Percentiles rank a stretch among this genome's conserved stretches.
Evolutionary conservation across 2,113 vertebrate genomes (phyloP).

Genomic region (Labrus mixtus): DNA sequence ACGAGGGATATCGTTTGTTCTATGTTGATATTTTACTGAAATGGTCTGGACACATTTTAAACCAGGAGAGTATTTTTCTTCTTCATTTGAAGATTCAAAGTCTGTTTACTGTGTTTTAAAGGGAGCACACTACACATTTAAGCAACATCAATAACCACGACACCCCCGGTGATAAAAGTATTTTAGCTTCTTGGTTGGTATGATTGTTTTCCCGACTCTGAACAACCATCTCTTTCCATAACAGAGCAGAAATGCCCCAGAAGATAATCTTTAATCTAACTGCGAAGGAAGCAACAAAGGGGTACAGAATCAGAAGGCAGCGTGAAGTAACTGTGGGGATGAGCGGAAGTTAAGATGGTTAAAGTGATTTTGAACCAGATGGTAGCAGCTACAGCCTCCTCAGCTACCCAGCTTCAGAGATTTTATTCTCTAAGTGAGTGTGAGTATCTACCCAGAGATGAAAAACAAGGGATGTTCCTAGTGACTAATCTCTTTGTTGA

Average conservation of each 20-base stretch:
- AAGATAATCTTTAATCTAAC: too few species aligned
- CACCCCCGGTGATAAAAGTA: background rate
- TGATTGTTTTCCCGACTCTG: too few species aligned
- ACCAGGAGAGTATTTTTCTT: background rate
- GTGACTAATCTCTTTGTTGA: too few species aligned
- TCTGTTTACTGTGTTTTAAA: background rate
- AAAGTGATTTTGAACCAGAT: background rate
- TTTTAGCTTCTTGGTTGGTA: too few species aligned
- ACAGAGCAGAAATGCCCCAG: too few species aligned
- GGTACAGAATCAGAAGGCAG: too few species aligned
- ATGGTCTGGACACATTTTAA: background rate
- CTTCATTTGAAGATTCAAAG: background rate
- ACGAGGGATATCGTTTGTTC: background rate
- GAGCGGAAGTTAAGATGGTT: background rate
- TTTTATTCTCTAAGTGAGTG: background rate
- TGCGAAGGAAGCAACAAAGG: too few species aligned
- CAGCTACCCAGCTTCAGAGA: background rate
- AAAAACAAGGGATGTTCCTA: too few species aligned
- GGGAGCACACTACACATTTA: slow-evolving; percentile 1
- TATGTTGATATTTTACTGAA: background rate
- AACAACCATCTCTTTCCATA: background rate
- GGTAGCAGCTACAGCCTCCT: background rate
- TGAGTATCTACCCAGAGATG: background rate
- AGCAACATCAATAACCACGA: background rate
- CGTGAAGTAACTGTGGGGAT: background rate